Conservation (phyloP, 2,797 vertebrate genomes). For the Bradypodion pumilum region DNA sequence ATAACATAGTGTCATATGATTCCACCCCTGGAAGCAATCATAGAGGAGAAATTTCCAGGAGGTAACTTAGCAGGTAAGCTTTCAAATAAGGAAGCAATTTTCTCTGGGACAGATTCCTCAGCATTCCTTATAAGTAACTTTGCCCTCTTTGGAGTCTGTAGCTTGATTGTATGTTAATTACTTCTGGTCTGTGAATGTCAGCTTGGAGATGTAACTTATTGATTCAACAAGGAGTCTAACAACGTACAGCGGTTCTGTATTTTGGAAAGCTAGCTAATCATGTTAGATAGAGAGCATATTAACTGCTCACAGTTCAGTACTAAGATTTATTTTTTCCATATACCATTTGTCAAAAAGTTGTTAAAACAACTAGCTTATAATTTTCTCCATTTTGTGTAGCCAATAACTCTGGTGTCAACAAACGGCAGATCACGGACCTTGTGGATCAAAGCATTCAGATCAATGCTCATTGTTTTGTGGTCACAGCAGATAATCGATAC, state of each 20-base stretch:
- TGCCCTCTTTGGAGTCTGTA: neutral
- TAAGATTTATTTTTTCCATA: slow-evolving; percentile 58
- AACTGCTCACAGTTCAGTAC: slow-evolving; percentile 63
- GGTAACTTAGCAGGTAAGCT: neutral
- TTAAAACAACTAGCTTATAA: slow-evolving; percentile 50
- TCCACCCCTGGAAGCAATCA: neutral
- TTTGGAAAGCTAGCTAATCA: slow-evolving; percentile 55
- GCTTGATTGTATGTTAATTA: neutral
- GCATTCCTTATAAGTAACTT: neutral
- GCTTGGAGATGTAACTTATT: slow-evolving; percentile 11
- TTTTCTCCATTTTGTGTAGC: slow-evolving; percentile 77
- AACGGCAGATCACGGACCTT: slow-evolving; percentile 98
- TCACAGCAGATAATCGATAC: slow-evolving; percentile 98
- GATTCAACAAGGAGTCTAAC: slow-evolving; percentile 50
- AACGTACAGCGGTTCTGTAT: slow-evolving; percentile 53
- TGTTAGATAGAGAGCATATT: too few relatives aligned
- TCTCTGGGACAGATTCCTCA: neutral
- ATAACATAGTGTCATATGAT: neutral
- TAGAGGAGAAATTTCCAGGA: neutral
- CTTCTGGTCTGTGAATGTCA: neutral
- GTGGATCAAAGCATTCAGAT: slow-evolving; percentile 99
- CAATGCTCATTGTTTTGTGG: slow-evolving; percentile 97
- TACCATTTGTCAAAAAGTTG: slow-evolving; percentile 56
- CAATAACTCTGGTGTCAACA: slow-evolving; percentile 92
- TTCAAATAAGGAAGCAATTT: neutral